These are phyloP conservation scores for Luperina nickerlii DNA, from an alignment of 2,888 invertebrate species.

Conservation along the genomic window DNA sequence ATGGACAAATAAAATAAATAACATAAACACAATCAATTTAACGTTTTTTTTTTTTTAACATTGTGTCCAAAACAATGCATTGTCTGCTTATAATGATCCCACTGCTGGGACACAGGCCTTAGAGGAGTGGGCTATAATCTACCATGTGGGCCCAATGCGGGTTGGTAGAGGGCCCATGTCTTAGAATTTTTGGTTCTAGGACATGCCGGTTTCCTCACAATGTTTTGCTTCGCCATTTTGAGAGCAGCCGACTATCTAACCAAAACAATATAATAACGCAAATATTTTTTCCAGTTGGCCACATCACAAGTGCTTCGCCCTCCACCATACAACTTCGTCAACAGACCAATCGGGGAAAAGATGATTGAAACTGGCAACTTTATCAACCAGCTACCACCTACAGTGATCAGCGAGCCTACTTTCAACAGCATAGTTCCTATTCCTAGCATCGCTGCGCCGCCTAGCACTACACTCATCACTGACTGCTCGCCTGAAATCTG, in stretches of 20 bases:
- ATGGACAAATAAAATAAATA: background rate
- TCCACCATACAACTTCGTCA: slow-evolving; percentile 64
- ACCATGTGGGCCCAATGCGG: too few relatives aligned
- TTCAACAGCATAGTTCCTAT: slow-evolving; percentile 62
- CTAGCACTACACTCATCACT: slow-evolving; percentile 77
- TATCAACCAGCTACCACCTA: slow-evolving; percentile 40
- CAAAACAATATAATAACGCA: background rate
- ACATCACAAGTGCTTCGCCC: slow-evolving; percentile 71
- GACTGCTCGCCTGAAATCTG: slow-evolving; percentile 83
- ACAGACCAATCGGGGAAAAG: slow-evolving; percentile 62
- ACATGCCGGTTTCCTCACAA: background rate
- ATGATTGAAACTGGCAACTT: slow-evolving; percentile 66
- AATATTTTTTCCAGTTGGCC: slow-evolving; percentile 69
- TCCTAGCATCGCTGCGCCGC: slow-evolving; percentile 52
- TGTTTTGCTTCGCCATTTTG: background rate
- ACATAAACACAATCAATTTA: background rate
- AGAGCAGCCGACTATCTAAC: background rate
- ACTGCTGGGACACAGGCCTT: too few relatives aligned
- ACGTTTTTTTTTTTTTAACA: too few relatives aligned
- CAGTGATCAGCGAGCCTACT: slow-evolving; percentile 64
- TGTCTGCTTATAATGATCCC: too few relatives aligned
- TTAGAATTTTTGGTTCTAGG: background rate
- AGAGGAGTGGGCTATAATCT: too few relatives aligned
- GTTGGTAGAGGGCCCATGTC: too few relatives aligned
- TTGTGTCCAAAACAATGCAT: background rate